phyloP scores from a whole-genome alignment of 2,888 invertebrate genomes.

The Polietes domitor region DNA sequence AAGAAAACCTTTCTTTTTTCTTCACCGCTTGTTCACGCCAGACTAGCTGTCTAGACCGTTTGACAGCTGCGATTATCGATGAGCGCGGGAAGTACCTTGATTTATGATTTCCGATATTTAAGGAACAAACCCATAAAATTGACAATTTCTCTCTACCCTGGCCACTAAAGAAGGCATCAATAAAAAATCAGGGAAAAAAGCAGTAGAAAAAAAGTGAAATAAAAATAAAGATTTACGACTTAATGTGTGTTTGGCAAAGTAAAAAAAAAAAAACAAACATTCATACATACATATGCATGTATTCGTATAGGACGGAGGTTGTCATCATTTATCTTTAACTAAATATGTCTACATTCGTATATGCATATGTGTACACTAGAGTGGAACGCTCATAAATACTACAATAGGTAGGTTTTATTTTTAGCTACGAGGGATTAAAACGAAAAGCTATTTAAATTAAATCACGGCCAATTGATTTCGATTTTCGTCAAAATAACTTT shows the following conservation, averaged over 20 bases:
- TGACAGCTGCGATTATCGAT: conserved; percentile 27
- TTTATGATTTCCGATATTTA: conserved; percentile 72
- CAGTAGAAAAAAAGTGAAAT: conserved; percentile 24
- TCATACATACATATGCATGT: too few relatives aligned
- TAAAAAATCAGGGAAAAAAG: conserved; percentile 19
- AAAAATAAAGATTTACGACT: conserved; percentile 61
- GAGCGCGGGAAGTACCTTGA: conserved; percentile 67
- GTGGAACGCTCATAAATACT: too few relatives aligned
- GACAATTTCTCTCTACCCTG: conserved; percentile 46
- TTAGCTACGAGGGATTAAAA: too few relatives aligned
- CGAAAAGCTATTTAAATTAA: too few relatives aligned
- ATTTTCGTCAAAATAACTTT: too few relatives aligned
- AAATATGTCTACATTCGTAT: conserved; percentile 23
- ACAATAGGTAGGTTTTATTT: too few relatives aligned
- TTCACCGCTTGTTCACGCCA: conserved; percentile 39
- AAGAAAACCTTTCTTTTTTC: neutral
- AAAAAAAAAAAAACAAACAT: neutral
- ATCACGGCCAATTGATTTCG: too few relatives aligned
- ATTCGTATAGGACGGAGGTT: conserved; percentile 36
- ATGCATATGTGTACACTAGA: conserved; percentile 5
- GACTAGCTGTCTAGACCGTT: conserved; percentile 57
- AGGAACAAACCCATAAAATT: conserved; percentile 60
- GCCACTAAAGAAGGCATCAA: conserved; percentile 25
- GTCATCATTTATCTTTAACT: conserved; percentile 26
- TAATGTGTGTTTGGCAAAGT: conserved; percentile 50